These are phyloP conservation scores for Mimumesa dahlbomi DNA, from an alignment of 2,888 invertebrate species.

Conservation along the genomic window DNA sequence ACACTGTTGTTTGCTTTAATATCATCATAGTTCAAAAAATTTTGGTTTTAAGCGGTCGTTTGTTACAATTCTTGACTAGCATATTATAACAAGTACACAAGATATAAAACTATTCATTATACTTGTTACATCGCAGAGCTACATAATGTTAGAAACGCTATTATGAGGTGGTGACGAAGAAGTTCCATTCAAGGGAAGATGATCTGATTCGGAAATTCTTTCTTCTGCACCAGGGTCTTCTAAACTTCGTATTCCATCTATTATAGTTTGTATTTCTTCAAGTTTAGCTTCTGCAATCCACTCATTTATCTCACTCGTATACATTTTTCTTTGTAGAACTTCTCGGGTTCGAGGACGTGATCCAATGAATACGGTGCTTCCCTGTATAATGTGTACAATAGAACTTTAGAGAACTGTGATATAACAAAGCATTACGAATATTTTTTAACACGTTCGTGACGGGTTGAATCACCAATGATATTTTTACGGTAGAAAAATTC, in stretches of 20 bases:
- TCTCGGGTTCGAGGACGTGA: constrained; percentile 88
- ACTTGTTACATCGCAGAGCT: constrained; percentile 13
- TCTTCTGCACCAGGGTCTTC: constrained; percentile 66
- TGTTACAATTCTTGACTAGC: not conserved
- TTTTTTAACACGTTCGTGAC: no score
- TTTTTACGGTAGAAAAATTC: no score
- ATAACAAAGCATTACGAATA: no score
- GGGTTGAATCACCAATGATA: no score
- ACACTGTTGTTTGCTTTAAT: not conserved
- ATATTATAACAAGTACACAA: not conserved
- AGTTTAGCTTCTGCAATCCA: constrained; percentile 88
- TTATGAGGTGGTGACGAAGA: constrained; percentile 44
- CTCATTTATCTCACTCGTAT: constrained; percentile 87
- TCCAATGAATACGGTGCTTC: constrained; percentile 87
- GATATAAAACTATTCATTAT: no score
- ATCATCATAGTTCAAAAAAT: not conserved
- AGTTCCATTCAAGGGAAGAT: constrained; percentile 61
- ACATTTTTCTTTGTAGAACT: constrained; percentile 89
- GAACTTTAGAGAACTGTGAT: no score
- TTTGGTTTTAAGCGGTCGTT: not conserved
- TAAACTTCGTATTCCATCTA: constrained; percentile 53
- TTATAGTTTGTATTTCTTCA: constrained; percentile 78
- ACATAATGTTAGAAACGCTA: constrained; percentile 45
- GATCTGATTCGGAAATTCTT: constrained; percentile 57
- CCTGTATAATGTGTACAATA: constrained; percentile 78